phyloP scores from a whole-genome alignment of 2,888 invertebrate species.

The Spodoptera littoralis region DNA sequence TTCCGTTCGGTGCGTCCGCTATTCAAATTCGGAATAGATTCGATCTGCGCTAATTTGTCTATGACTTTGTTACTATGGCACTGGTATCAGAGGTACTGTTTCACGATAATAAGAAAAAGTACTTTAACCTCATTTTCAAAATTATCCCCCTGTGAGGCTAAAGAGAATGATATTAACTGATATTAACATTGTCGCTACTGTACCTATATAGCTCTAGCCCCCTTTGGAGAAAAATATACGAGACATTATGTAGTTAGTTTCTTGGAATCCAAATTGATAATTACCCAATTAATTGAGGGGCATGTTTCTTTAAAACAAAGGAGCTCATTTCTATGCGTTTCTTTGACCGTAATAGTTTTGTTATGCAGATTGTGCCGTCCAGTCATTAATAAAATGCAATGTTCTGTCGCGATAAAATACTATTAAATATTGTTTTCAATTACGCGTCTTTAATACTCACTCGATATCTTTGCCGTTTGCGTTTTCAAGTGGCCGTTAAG shows the following conservation, averaged over 20 bases:
- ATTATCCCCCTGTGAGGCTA: too few relatives aligned
- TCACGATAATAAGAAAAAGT: too few relatives aligned
- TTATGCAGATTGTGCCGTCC: slow-evolving; percentile 55
- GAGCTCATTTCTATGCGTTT: slow-evolving; percentile 59
- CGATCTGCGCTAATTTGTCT: slow-evolving; percentile 87
- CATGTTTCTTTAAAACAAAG: slow-evolving; percentile 73
- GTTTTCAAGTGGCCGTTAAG: slow-evolving; percentile 46
- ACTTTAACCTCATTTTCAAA: too few relatives aligned
- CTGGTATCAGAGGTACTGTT: too few relatives aligned
- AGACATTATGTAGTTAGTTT: slow-evolving; percentile 36
- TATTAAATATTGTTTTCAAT: slow-evolving; percentile 62
- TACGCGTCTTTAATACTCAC: slow-evolving; percentile 55
- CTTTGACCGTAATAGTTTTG: slow-evolving; percentile 64
- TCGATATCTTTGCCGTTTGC: slow-evolving; percentile 56
- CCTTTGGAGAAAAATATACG: too few relatives aligned
- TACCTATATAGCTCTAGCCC: too few relatives aligned
- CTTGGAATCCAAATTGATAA: slow-evolving; percentile 70
- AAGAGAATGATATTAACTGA: too few relatives aligned
- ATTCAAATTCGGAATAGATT: slow-evolving; percentile 82
- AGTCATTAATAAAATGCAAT: slow-evolving; percentile 56
- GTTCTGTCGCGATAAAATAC: slow-evolving; percentile 54
- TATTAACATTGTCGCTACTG: too few relatives aligned
- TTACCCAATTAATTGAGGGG: slow-evolving; percentile 68
- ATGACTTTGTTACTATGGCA: slow-evolving; percentile 61
- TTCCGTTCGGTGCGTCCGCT: slow-evolving; percentile 77